Evolutionary conservation across 92 coral and sea anemone species (phyloP).

Genomic region (Zoanthus sociatus): DNA sequence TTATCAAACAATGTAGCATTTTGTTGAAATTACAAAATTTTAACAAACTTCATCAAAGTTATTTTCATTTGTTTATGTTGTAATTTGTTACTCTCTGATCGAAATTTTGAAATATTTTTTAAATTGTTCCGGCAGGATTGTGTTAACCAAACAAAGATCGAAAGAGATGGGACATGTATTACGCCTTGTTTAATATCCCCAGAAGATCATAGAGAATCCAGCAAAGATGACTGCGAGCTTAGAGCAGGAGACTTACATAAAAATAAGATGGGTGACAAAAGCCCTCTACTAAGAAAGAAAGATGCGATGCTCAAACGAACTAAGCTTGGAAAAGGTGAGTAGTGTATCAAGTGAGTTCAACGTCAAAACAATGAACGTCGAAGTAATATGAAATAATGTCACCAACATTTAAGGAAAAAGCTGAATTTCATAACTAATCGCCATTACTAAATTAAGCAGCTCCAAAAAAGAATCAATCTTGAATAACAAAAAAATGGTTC

Average conservation of each 20-base stretch:
- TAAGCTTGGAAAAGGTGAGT: slow-evolving; percentile 35
- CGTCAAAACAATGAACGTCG: not conserved
- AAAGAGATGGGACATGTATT: not conserved
- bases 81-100: too few species aligned
- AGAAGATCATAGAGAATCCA: not conserved
- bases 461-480: too few species aligned
- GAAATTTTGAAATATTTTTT: not conserved
- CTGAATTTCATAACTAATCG: too few species aligned
- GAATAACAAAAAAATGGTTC: too few species aligned
- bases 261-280: slow-evolving; percentile 5
- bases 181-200: not conserved
- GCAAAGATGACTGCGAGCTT: not conserved
- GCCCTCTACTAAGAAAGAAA: slow-evolving; percentile 7
- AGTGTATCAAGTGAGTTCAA: not conserved
- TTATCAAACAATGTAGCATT: too few species aligned
- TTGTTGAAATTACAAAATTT: too few species aligned
- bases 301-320: slow-evolving; percentile 6
- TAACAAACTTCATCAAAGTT: too few species aligned
- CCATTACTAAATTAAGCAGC: too few species aligned
- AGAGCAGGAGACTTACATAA: not conserved
- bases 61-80: too few species aligned
- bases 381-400: not conserved
- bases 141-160: not conserved
- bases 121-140: not conserved
- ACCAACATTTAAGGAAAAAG: not conserved